phyloP scores from a whole-genome alignment of 2,113 vertebrate species.

The Uria aalge region DNA sequence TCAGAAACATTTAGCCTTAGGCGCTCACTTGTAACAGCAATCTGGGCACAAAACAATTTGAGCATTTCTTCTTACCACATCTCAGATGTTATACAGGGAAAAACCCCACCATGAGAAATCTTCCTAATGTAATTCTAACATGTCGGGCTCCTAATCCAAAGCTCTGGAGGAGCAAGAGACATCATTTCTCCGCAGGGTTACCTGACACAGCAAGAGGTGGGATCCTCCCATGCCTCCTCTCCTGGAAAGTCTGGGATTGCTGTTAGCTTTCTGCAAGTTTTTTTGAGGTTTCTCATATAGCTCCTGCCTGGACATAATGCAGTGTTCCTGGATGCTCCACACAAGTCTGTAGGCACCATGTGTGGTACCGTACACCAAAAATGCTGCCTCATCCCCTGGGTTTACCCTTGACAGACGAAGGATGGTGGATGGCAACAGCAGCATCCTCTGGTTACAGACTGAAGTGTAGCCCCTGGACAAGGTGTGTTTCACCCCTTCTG shows the following conservation, averaged over 20 bases:
- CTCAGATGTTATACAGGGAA: background rate
- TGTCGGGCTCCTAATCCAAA: background rate
- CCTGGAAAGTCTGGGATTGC: background rate
- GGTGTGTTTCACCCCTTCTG: background rate
- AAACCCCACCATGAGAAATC: background rate
- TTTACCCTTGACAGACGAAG: background rate
- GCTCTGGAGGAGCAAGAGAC: background rate
- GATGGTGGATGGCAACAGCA: background rate
- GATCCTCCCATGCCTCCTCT: background rate
- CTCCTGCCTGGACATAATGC: background rate
- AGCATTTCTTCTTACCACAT: conserved; percentile 1
- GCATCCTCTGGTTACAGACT: background rate
- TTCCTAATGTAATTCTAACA: background rate
- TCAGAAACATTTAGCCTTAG: conserved; percentile 26
- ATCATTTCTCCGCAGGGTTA: background rate
- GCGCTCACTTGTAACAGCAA: background rate
- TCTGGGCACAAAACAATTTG: background rate
- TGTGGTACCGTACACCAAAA: background rate
- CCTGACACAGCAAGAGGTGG: background rate
- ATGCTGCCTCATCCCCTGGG: background rate
- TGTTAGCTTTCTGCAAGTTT: background rate
- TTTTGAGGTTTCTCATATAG: background rate
- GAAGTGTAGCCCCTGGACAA: background rate
- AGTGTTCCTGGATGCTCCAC: background rate
- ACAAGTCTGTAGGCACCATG: background rate